Base-by-base conservation (phyloP, 2,888 invertebrate genomes). In the Eristalis intricaria region DNA sequence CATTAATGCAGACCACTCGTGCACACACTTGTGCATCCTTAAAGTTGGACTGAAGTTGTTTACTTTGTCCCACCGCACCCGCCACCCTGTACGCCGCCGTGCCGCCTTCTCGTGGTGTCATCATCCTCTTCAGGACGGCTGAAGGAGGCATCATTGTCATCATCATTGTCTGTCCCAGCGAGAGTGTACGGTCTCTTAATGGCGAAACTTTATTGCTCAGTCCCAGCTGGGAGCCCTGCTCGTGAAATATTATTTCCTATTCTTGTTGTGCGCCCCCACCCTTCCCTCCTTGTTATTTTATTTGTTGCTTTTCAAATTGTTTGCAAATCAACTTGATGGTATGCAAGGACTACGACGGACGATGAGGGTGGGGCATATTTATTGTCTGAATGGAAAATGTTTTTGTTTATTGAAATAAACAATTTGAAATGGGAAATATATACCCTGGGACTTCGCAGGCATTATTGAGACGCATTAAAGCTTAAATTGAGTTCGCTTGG, bases 151-250 rank as follows among this genome's bases (percentile, higher is more conserved):
- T 64, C 63, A 63, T 77, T 77, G 77, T 63, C 69, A 70, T 70
- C 77, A 70, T 70, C 69, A 63, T 26, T 77, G 69, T 70, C 69
- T 77, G 69, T 26, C 77, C 29, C 61, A 26, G 29, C 32, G 66
- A n/a, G 38, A 43, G 23, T 56, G 63, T 63, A 56, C 43, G 19
- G 56, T 65, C 65, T 60, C 58, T 66, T 73, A 68, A 68, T 77
- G 35, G 68, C 32, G 15, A 77, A 69, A 66, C 65, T 79, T 73
- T 60, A 73, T 66, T 66, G 40, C 73, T 73, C 32, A n/a, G 73
- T 32, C 71, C 60, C 79, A 73, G 71, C 71, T 73, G 79, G 60
- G 40, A 43, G 23, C 32, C 26, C 56, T 38, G 38, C 64, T 71
- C 58, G 64, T 78, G 58, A 70, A 78, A 58, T 78, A 71, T 65